Conservation (phyloP, 2,113 vertebrate species). For the Sylvicapra grimmia region DNA sequence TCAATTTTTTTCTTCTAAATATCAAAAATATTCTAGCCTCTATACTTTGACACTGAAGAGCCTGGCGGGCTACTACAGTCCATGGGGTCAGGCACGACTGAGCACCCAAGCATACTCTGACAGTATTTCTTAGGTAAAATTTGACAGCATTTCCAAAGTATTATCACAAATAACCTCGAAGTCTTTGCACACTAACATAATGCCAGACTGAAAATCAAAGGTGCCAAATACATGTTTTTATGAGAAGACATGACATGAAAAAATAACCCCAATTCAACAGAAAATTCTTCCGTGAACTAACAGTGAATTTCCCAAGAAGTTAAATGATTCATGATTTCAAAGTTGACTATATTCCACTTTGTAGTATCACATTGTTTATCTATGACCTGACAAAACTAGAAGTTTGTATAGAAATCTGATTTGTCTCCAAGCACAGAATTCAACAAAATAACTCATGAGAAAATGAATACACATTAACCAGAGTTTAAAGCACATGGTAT, state of each 20-base stretch:
- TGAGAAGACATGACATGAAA: not conserved
- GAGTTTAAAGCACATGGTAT: not conserved
- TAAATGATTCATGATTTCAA: not conserved
- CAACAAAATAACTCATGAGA: not conserved
- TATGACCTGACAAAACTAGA: not conserved
- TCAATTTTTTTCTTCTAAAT: not conserved
- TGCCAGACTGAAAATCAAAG: slow-evolving; percentile 17
- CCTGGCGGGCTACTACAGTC: not conserved
- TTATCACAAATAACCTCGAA: not conserved
- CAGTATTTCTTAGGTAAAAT: not conserved
- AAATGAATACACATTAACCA: not conserved
- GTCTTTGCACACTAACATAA: not conserved
- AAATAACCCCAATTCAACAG: not conserved
- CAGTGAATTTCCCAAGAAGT: not conserved
- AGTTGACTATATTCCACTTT: not conserved
- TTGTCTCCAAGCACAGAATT: slow-evolving; percentile 31
- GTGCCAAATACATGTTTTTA: not conserved
- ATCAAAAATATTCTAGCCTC: not conserved
- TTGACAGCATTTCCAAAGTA: not conserved
- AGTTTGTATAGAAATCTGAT: not conserved
- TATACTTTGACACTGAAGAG: not conserved
- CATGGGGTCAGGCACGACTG: not conserved
- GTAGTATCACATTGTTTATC: not conserved
- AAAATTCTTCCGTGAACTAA: not conserved
- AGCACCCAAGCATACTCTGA: not conserved